Evolutionary conservation across 2,888 invertebrate genomes (phyloP).

Genomic region (Autographa pulchrina): DNA sequence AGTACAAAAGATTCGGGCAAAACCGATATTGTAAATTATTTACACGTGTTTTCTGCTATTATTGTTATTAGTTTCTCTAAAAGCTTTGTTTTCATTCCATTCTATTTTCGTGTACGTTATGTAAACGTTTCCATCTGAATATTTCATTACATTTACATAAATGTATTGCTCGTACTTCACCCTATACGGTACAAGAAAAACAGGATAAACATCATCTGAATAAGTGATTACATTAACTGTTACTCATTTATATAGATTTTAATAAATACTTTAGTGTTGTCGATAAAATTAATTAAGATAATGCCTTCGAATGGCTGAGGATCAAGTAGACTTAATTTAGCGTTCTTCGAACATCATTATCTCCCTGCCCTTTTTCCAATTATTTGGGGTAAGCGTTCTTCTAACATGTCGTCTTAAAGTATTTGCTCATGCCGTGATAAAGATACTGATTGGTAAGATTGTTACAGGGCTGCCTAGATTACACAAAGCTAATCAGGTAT

Average conservation of each 20-base stretch:
- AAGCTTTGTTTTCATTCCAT: constrained; percentile 1
- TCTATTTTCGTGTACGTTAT: not conserved
- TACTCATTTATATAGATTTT: not conserved
- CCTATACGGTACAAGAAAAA: constrained; percentile 4
- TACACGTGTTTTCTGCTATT: not conserved
- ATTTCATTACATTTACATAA: not conserved
- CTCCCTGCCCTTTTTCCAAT: no score
- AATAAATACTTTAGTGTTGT: not conserved
- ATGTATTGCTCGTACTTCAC: not conserved
- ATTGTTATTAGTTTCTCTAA: not conserved
- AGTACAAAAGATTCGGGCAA: not conserved
- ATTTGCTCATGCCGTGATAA: not conserved
- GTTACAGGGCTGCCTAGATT: not conserved
- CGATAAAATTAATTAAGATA: not conserved
- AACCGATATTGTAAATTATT: not conserved
- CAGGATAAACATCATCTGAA: constrained; percentile 6
- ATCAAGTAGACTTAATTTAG: not conserved
- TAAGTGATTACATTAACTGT: not conserved
- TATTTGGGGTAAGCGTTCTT: no score
- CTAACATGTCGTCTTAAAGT: not conserved
- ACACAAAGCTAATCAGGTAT: not conserved
- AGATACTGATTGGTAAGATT: not conserved
- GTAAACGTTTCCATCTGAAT: constrained; percentile 1
- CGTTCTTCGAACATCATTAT: no score
- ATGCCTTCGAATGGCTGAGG: not conserved